Evolutionary conservation across 2,888 invertebrate genomes (phyloP), one percentile per base, ranked within the genome.

Genomic region (Lasioglossum pauxillum): DNA sequence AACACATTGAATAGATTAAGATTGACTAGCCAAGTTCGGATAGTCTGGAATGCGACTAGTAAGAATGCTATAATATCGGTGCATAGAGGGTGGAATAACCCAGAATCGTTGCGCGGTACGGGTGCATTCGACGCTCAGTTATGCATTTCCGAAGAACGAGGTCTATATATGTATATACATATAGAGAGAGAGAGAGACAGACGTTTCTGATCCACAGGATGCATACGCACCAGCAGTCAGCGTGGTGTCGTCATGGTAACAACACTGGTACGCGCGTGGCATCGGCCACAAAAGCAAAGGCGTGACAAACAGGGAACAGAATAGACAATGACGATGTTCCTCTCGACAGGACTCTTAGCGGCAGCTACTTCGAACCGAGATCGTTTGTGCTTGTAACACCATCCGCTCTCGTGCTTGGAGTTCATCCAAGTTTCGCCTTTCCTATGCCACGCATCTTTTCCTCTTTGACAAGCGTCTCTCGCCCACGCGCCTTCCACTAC

Each of bases 311-410:
- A 91, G 92, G 91, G 91, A 85, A 85, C 92, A 92, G 92, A 92
- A 93, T 93, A 93, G 93, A 93, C 93, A 93, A 94, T 92, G 93
- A 93, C 90, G 93, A 92, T 88, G 90, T 91, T 90, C 90, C 90
- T 82, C 86, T 88, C 85, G 83, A 83, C 86, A 74, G 71, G 81
- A 88, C 85, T 85, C 89, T 88, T 85, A 86, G 79, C 87, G 75
- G 38, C 78, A 72, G 82, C 87, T 80, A 38, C 78, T 75, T 80
- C 90, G 83, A 84, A 87, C 83, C 74, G 88, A 85, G 88, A 88
- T 89, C 84, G 83, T 84, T 72, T 84, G 84, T 88, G 82, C 89
- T 76, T 84, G 84, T 80, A 86, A 89, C 90, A 85, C 85, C 84
- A 81, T 86, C 82, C 73, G 82, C 85, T 41, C 83, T 78, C 85